Evolutionary conservation across 2,797 vertebrate genomes (phyloP), one percentile per base, ranked within the genome.

Genomic region (Nannoperca obscura): DNA sequence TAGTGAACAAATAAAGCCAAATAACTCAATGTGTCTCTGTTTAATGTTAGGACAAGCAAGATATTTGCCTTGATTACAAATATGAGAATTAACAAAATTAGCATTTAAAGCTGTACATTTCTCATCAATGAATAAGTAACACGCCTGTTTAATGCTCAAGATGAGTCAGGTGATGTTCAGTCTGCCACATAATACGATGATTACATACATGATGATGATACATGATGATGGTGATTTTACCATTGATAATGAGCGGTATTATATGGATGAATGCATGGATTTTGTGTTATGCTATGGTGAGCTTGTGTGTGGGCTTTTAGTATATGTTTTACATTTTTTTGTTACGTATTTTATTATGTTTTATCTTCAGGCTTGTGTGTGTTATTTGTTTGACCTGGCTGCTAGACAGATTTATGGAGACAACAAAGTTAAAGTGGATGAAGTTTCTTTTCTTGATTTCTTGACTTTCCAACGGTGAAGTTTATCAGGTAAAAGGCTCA

Each of bases 311-410:
- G 8, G n/a, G 17, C 10, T 13, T 42, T 55, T 42, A 42, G 34
- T 24, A 24, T 2, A 20, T 5, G 17, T 52, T 49, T 40, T 3
- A 12, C 17, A 64, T 63, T 19, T 63, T 61, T 42, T 30, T 5
- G 0, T 11, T 10, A 2, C 7, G n/a, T 47, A 0, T 60, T 38
- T 62, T 52, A 27, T 61, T 14, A 4, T 13, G 27, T 61, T 44
- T 36, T 13, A 32, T 61, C 47, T 53, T 60, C 34, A 59, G 53
- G 34, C 13, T 34, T 22, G 55, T 55, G 8, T 65, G 63, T n/a
- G 6, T 6, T 52, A 46, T 46, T 7, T 22, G 46, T 52, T 52
- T n/a, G 61, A 27, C 17, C 8, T 58, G 24, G 36, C 24, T 27
- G 15, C 3, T 2, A 27, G 9, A 54, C 19, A 52, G 44, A 53